phyloP scores from a whole-genome alignment of 2,888 invertebrate species.

The Drosophila mayaguana region DNA sequence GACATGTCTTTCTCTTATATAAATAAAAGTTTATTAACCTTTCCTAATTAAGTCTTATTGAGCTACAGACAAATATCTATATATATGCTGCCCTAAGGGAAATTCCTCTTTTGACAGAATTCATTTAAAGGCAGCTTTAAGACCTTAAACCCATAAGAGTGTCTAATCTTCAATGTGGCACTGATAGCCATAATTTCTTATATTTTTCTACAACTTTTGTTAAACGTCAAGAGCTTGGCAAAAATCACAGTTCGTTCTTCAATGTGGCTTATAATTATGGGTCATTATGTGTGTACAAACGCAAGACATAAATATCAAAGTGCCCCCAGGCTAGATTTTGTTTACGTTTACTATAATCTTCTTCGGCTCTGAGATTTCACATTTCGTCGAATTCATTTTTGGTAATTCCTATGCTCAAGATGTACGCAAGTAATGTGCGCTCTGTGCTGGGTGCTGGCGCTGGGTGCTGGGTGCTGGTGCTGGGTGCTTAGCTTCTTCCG shows the following conservation, averaged over 20 bases:
- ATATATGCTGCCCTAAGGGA: no score
- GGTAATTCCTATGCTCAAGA: conserved; percentile 9
- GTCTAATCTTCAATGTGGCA: neutral
- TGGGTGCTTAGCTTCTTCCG: conserved; percentile 10
- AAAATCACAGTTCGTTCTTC: conserved; percentile 10
- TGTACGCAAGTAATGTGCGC: neutral
- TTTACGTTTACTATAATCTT: conserved; percentile 29
- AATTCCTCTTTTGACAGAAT: no score
- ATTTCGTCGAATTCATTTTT: conserved; percentile 28
- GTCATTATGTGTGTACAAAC: conserved; percentile 47
- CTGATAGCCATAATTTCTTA: conserved; percentile 10
- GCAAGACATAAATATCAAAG: conserved; percentile 12
- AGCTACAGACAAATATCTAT: neutral
- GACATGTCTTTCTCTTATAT: neutral
- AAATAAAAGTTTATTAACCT: neutral
- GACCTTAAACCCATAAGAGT: neutral
- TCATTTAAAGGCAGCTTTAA: neutral
- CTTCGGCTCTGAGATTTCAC: conserved; percentile 14
- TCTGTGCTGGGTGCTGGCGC: neutral
- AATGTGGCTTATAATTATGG: conserved; percentile 53
- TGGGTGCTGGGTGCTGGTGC: no score
- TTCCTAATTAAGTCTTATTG: neutral
- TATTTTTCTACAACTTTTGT: conserved; percentile 13
- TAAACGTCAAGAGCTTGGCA: conserved; percentile 13
- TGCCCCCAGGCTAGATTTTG: conserved; percentile 30